A percentile compares a stretch with the other conserved stretches of the same genome.
phyloP scores from a whole-genome alignment of 1,140 invertebrate genomes.

The Laodelphax striatellus region DNA sequence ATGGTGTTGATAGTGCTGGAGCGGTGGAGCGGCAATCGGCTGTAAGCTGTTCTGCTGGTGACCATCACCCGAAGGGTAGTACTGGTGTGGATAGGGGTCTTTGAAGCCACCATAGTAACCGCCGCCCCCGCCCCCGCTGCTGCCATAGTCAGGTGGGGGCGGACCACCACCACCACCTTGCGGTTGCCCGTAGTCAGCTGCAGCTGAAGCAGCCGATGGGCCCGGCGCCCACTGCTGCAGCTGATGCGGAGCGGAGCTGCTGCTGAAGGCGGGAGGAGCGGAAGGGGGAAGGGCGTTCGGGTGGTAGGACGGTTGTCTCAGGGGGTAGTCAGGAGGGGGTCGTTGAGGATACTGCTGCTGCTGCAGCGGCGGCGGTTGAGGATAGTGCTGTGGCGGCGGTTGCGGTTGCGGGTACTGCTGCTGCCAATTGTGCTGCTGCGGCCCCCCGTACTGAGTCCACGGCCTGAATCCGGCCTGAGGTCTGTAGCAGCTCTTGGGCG shows the following conservation, averaged over 20 bases:
- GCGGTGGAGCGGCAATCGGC: background rate
- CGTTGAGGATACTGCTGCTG: no score
- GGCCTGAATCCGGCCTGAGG: background rate
- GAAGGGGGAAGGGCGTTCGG: background rate
- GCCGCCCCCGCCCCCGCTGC: background rate
- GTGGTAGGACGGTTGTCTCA: background rate
- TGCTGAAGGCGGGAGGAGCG: background rate
- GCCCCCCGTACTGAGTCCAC: constrained; percentile 8
- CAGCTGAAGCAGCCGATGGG: background rate
- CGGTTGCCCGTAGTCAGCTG: background rate
- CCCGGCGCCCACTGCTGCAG: background rate
- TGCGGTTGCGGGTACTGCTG: background rate
- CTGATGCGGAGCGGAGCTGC: background rate
- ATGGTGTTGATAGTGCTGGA: background rate
- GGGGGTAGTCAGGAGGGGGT: background rate
- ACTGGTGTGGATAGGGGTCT: background rate
- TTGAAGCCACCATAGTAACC: background rate
- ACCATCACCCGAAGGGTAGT: background rate
- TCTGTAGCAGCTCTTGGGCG: constrained; percentile 17
- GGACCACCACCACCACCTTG: background rate
- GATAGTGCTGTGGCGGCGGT: background rate
- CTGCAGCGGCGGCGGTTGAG: background rate
- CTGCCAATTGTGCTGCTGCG: background rate
- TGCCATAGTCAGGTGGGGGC: background rate
- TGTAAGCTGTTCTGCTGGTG: background rate